A percentile compares a stretch with the other conserved stretches of the same genome.
These are phyloP conservation scores for Xyrauchen texanus DNA, from an alignment of 2,113 vertebrate species.

Conservation along the genomic window DNA sequence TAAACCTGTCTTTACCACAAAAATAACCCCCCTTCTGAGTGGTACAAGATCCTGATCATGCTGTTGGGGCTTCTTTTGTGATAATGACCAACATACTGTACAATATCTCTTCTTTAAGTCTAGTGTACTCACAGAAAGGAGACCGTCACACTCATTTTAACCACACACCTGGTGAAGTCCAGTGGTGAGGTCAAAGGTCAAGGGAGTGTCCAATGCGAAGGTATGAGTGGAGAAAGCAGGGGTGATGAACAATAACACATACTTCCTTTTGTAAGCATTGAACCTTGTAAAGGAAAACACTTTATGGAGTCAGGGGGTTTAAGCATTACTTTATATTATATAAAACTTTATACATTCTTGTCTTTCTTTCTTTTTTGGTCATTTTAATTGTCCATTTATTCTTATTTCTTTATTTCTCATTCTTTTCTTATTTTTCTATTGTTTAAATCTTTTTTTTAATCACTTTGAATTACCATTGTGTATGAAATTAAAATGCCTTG, in stretches of 20 bases:
- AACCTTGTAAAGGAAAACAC: conserved; percentile 13
- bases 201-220: conserved; percentile 7
- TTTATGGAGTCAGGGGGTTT: conserved; percentile 17
- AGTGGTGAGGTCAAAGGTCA: conserved; percentile 30
- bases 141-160: not conserved
- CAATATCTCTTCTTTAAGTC: too few species aligned
- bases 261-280: not conserved
- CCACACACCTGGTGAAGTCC: conserved; percentile 36
- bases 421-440: too few species aligned
- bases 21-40: not conserved
- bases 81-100: not conserved
- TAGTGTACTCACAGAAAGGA: not conserved
- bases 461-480: too few species aligned
- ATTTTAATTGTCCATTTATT: too few species aligned
- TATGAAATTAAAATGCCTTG: too few species aligned
- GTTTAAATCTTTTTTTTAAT: too few species aligned
- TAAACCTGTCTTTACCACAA: not conserved
- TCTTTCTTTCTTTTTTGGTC: too few species aligned
- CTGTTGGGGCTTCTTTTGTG: not conserved
- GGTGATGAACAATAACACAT: not conserved
- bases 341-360: too few species aligned
- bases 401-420: too few species aligned
- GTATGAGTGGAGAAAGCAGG: not conserved
- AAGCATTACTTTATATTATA: conserved; percentile 26
- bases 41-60: not conserved